Evolutionary conservation across 2,797 vertebrate genomes (phyloP), one percentile per base, ranked within the genome.

Genomic region (Acipenser ruthenus): DNA sequence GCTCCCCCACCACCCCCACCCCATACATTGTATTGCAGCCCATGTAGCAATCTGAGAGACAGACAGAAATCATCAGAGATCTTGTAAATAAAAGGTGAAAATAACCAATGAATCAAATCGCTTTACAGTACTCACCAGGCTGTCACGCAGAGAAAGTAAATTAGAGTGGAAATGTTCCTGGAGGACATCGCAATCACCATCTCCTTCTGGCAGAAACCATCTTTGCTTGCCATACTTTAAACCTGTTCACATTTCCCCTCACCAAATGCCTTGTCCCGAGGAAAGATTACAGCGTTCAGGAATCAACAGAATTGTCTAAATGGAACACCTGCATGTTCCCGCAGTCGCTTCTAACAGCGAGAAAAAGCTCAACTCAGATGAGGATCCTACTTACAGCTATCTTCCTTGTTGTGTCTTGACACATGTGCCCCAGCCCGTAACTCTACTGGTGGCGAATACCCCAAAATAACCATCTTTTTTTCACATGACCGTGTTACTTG

Each of bases 201-300:
- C 86, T 93, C 93, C 94, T 91, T 91, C 81, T 93, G 92, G 83
- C 92, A 92, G 91, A 90, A 84, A 90, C 82, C 95, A 97, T 97
- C 81, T 92, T 85, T 82, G 85, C 93, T 89, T 93, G 94, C 95
- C 94, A 97, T 96, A 84, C 92, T 95, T 94, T 77, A 89, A 87
- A 78, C 89, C 86, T 87, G 89, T 89, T 86, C 87, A 89, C 91
- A 89, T 87, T 70, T 85, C 89, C 84, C 85, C 82, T 67, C 79
- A 74, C 81, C 78, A 82, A 77, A 84, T 74, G 91, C 81, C 84
- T 83, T 74, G 89, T 85, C 85, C 89, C 75, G 82, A 75, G 77
- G 75, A 82, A 71, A 72, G 79, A 83, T 80, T 71, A 74, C 73
- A 72, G 75, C 72, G 77, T 77, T 75, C 64, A 71, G 65, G 64